Percentiles rank a stretch among this genome's conserved stretches.
phyloP scores from a whole-genome alignment of 2,113 vertebrate genomes.

The Phrynosoma blainvillii region DNA sequence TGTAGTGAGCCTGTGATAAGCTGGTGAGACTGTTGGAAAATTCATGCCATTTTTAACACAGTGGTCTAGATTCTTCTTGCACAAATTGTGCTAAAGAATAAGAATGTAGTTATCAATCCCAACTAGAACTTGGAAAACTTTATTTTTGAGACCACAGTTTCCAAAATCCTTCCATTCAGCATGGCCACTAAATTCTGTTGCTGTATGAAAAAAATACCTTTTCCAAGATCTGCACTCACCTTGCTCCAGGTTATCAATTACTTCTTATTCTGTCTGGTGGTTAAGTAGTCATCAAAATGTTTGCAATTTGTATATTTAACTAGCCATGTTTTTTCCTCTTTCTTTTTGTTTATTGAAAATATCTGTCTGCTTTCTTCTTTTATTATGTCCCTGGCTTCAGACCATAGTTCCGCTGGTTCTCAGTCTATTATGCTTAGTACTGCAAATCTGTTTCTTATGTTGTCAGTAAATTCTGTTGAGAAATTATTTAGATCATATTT shows the following conservation, averaged over 20 bases:
- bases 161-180: not conserved
- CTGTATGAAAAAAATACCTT: not conserved
- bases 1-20: not conserved
- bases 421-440: too few species aligned
- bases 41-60: not conserved
- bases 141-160: not conserved
- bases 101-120: not conserved
- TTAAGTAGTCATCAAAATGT: too few species aligned
- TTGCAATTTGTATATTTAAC: too few species aligned
- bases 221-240: not conserved
- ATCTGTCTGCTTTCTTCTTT: too few species aligned
- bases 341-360: too few species aligned
- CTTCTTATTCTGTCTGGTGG: not conserved
- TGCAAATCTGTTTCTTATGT: too few species aligned
- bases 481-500: too few species aligned
- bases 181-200: not conserved
- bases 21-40: not conserved
- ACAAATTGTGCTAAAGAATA: not conserved
- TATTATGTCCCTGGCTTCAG: too few species aligned
- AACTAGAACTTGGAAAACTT: not conserved
- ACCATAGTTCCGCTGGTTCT: too few species aligned
- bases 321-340: too few species aligned
- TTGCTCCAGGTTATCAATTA: not conserved
- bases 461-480: too few species aligned
- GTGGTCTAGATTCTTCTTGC: not conserved